phyloP scores from a whole-genome alignment of 92 coral and sea anemone genomes.

The Parazoanthus atlanticus region DNA sequence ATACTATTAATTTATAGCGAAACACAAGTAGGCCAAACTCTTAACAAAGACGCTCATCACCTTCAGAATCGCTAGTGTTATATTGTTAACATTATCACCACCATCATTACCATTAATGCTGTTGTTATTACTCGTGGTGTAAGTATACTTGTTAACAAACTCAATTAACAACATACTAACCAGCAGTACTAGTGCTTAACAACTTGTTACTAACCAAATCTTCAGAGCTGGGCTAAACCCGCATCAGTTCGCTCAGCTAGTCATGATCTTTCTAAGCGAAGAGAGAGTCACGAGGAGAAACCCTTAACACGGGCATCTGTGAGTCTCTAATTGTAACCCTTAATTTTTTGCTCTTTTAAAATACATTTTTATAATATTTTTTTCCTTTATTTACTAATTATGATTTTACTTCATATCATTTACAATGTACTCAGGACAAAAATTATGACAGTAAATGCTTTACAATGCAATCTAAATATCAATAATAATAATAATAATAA shows the following conservation, averaged over 20 bases:
- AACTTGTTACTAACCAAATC: constrained; percentile 2
- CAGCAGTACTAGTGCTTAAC: no score
- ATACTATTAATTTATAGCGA: no score
- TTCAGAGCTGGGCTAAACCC: constrained; percentile 23
- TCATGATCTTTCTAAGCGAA: not conserved
- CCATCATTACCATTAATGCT: not conserved
- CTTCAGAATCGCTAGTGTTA: not conserved
- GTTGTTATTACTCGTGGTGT: not conserved
- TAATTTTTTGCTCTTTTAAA: not conserved
- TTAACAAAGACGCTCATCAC: not conserved
- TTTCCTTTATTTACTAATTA: not conserved
- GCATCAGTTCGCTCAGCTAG: not conserved
- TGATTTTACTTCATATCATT: not conserved
- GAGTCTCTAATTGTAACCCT: not conserved
- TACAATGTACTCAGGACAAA: not conserved
- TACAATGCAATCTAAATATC: no score
- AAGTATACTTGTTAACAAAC: not conserved
- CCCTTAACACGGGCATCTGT: constrained; percentile 1
- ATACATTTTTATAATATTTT: no score
- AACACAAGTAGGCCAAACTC: not conserved
- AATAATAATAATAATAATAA: no score
- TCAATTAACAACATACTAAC: not conserved
- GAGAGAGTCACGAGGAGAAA: constrained; percentile 19
- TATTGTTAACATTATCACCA: not conserved
- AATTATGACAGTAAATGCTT: no score